These are phyloP conservation scores for Pentalonia nigronervosa DNA, from an alignment of 1,140 invertebrate species.

Conservation along the genomic window DNA sequence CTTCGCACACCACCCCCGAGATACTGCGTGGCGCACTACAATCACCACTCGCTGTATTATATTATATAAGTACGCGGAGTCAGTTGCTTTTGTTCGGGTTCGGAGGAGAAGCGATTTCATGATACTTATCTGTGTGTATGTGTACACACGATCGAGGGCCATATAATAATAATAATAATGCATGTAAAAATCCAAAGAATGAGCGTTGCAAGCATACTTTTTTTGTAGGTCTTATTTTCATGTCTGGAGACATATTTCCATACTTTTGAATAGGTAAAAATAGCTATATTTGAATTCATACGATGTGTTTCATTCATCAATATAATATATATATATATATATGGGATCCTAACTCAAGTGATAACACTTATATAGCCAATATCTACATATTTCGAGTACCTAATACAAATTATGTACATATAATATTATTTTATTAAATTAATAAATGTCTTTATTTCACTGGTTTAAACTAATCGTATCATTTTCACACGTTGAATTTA, in stretches of 20 bases:
- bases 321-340: not conserved
- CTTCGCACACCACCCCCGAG: not conserved
- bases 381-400: too few species aligned
- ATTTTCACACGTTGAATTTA: too few species aligned
- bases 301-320: not conserved
- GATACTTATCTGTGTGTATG: not conserved
- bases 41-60: not conserved
- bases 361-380: not conserved
- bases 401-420: too few species aligned
- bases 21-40: not conserved
- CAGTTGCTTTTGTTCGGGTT: not conserved
- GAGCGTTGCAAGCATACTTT: not conserved
- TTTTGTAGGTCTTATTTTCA: not conserved
- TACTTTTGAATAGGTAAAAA: not conserved
- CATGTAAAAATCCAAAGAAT: not conserved
- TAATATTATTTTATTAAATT: too few species aligned
- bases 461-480: too few species aligned
- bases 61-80: not conserved
- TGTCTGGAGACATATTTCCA: too few species aligned
- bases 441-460: too few species aligned
- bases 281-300: not conserved
- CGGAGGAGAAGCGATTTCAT: not conserved
- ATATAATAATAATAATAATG: not conserved
- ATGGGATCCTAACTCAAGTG: not conserved
- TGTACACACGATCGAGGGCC: not conserved